phyloP scores from a whole-genome alignment of 2,888 invertebrate species.

The Ochlodes sylvanus region DNA sequence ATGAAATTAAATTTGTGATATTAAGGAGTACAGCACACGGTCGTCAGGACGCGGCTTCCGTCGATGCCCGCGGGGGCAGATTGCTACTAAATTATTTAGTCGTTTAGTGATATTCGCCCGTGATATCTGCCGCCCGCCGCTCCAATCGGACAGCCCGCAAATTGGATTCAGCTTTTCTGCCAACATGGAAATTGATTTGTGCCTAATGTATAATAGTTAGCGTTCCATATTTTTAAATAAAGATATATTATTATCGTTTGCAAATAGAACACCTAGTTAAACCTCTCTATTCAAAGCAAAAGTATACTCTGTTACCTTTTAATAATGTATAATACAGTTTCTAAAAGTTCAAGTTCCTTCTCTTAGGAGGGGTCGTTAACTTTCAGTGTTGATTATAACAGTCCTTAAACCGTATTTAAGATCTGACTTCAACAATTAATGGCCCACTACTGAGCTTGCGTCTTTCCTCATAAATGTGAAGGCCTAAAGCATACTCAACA shows the following conservation, averaged over 20 bases:
- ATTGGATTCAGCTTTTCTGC: constrained; percentile 83
- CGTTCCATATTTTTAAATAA: constrained; percentile 59
- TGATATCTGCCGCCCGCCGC: constrained; percentile 70
- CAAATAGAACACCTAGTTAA: no score
- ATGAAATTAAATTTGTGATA: background rate
- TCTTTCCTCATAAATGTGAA: no score
- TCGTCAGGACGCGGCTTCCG: constrained; percentile 52
- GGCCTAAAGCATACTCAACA: no score
- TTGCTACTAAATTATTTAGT: constrained; percentile 84
- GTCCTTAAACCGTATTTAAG: no score
- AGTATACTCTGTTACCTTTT: no score
- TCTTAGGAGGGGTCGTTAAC: no score
- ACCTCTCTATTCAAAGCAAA: no score
- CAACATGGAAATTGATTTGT: constrained; percentile 80
- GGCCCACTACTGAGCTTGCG: no score
- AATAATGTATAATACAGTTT: no score
- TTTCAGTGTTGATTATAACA: no score
- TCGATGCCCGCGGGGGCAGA: constrained; percentile 57
- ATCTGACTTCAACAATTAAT: no score
- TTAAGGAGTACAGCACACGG: constrained; percentile 14
- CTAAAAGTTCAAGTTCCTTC: no score
- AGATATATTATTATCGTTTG: constrained; percentile 37
- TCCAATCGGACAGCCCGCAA: constrained; percentile 81
- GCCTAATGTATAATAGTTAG: constrained; percentile 77
- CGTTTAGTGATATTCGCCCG: constrained; percentile 82